phyloP scores from a whole-genome alignment of 1,140 invertebrate genomes.

The Leguminivora glycinivorella region DNA sequence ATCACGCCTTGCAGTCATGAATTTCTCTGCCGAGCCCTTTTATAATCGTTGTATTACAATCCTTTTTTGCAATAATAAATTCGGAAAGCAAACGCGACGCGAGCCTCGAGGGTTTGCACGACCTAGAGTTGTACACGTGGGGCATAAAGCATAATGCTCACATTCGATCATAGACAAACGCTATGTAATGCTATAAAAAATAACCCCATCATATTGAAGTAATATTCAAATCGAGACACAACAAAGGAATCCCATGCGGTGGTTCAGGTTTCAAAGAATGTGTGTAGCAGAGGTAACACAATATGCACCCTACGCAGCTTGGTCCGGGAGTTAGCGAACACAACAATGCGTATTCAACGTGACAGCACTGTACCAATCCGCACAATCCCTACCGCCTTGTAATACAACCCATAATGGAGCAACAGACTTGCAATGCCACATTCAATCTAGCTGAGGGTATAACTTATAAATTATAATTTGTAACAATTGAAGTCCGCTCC shows the following conservation, averaged over 20 bases:
- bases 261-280: slow-evolving; percentile 70
- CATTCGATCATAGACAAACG: background rate
- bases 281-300: slow-evolving; percentile 65
- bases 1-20: slow-evolving; percentile 51
- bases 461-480: slow-evolving; percentile 24
- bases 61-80: slow-evolving; percentile 15
- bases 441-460: slow-evolving; percentile 12
- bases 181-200: slow-evolving; percentile 57
- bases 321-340: slow-evolving; percentile 43
- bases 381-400: background rate
- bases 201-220: slow-evolving; percentile 62
- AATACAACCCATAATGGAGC: background rate
- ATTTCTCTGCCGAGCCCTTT: slow-evolving; percentile 50
- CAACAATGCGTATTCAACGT: slow-evolving; percentile 26
- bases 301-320: slow-evolving; percentile 54
- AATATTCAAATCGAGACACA: slow-evolving; percentile 71
- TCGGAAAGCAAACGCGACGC: background rate
- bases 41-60: slow-evolving; percentile 49
- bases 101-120: background rate
- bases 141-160: background rate
- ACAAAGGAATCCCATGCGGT: slow-evolving; percentile 68
- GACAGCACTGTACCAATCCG: background rate
- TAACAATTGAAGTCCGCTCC: slow-evolving; percentile 5
- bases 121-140: background rate
- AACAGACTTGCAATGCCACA: slow-evolving; percentile 17